Base-by-base conservation (phyloP, 2,797 vertebrate species). In the Eutrigla gurnardus region DNA sequence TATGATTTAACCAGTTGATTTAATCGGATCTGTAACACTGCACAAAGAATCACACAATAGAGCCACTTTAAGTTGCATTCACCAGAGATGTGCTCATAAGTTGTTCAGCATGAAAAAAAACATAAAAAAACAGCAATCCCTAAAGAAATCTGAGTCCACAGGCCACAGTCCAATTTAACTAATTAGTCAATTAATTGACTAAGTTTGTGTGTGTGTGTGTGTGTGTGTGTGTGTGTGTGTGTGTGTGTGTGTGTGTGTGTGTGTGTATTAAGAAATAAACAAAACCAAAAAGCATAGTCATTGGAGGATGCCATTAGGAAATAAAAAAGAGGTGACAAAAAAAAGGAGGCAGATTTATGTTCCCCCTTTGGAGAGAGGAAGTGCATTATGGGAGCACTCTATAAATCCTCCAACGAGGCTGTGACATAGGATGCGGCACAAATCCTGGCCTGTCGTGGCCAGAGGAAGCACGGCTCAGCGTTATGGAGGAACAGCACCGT, bases 321-420 rank as follows among this genome's bases (percentile, higher is more conserved):
- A 90, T 87, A 90, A 83, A 91, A 86, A 84, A 73, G 25, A 55
- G 55, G 69, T 81, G 75, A 88, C 70, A 72, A 80, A 83, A 83
- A 50, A 73, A 81, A 84, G 79, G 46, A 70, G 55, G 52, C 66
- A 86, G 91, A 92, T 91, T 91, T 90, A 93, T 92, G 82, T 74
- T 68, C 70, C 65, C 65, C 42, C 61, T 84, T 88, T 77, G 74
- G 61, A 73, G 63, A 58, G 78, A 83, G 86, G 82, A 88, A 88
- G 83, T 89, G 84, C 87, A 89, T 93, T 91, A 86, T 84, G 75
- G 80, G 75, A 86, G 68, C 49, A 63, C 86, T 86, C 83, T 43
- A 88, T 92, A 92, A 94, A 93, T 93, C 90, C 87, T 81, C 65
- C 55, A 54, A 50, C 13, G 33, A 82, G 81, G 72, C 63, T 80